Conservation (phyloP, 1,140 invertebrate genomes). For the Sesamia nonagrioides region DNA sequence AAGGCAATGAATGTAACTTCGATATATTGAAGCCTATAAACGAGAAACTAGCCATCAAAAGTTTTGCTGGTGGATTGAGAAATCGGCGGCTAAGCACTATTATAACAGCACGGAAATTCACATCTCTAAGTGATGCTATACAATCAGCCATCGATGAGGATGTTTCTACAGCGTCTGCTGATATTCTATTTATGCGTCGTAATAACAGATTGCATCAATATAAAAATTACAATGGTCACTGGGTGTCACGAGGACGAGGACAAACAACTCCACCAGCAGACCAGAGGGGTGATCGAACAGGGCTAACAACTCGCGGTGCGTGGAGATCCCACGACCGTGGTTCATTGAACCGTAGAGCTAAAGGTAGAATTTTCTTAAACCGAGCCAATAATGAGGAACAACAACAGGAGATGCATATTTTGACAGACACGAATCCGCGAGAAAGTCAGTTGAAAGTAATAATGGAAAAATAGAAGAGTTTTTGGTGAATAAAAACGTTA, state of each 20-base stretch:
- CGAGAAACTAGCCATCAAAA: background rate
- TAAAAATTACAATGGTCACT: too few relatives aligned
- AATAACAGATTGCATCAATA: too few relatives aligned
- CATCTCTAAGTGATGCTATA: background rate
- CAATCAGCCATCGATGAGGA: slow-evolving; percentile 12
- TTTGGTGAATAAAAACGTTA: slow-evolving; percentile 12
- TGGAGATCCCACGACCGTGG: too few relatives aligned
- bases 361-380: too few relatives aligned
- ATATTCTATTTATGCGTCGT: background rate
- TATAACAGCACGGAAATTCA: background rate
- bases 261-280: too few relatives aligned
- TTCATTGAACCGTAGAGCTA: too few relatives aligned
- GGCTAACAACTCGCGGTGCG: too few relatives aligned
- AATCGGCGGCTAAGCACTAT: background rate
- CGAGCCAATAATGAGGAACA: too few relatives aligned
- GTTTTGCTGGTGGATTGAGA: slow-evolving; percentile 2
- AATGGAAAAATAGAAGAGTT: background rate
- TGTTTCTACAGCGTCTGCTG: background rate
- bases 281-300: too few relatives aligned
- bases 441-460: background rate
- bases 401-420: background rate
- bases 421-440: background rate
- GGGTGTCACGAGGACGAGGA: too few relatives aligned
- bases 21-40: background rate
- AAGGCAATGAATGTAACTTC: background rate